A percentile compares a stretch with the other conserved stretches of the same genome.
Evolutionary conservation across 2,888 invertebrate genomes (phyloP).

Genomic region (Campoplex nolae): DNA sequence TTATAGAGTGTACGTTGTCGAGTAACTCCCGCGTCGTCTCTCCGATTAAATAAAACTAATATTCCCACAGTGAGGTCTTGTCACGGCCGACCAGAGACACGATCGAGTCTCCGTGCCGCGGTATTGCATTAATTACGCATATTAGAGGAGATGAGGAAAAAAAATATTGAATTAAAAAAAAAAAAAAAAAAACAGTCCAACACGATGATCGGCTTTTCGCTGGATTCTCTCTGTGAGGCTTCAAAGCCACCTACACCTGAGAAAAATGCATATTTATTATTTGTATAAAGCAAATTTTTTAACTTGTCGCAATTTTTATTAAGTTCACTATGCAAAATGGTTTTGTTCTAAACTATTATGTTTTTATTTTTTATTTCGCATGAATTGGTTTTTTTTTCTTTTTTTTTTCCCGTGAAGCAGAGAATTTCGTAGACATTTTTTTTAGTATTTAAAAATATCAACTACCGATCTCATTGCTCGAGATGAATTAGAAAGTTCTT

Average conservation of each 20-base stretch:
- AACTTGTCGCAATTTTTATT: too few relatives aligned
- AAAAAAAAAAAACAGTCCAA: constrained; percentile 9
- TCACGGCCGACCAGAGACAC: constrained; percentile 70
- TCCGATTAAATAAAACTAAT: constrained; percentile 45
- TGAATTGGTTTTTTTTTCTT: too few relatives aligned
- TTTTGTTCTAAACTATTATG: too few relatives aligned
- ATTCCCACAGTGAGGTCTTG: constrained; percentile 54
- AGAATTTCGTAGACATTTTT: too few relatives aligned
- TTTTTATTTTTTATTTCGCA: too few relatives aligned
- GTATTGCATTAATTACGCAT: constrained; percentile 80
- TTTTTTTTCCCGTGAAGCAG: too few relatives aligned
- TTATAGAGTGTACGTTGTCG: constrained; percentile 37
- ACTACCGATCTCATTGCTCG: too few relatives aligned
- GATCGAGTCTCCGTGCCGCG: constrained; percentile 62
- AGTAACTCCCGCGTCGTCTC: constrained; percentile 25
- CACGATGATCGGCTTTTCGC: constrained; percentile 35
- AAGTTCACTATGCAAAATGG: too few relatives aligned
- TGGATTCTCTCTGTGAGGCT: constrained; percentile 25
- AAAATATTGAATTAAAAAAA: constrained; percentile 26
- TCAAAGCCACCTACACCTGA: constrained; percentile 71
- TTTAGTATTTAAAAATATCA: not conserved
- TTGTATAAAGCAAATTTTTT: too few relatives aligned
- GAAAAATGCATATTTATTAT: constrained; percentile 35
- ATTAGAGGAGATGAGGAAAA: constrained; percentile 71
- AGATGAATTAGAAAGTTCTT: too few relatives aligned